phyloP scores from a whole-genome alignment of 2,113 vertebrate genomes.

The Oxyura jamaicensis region DNA sequence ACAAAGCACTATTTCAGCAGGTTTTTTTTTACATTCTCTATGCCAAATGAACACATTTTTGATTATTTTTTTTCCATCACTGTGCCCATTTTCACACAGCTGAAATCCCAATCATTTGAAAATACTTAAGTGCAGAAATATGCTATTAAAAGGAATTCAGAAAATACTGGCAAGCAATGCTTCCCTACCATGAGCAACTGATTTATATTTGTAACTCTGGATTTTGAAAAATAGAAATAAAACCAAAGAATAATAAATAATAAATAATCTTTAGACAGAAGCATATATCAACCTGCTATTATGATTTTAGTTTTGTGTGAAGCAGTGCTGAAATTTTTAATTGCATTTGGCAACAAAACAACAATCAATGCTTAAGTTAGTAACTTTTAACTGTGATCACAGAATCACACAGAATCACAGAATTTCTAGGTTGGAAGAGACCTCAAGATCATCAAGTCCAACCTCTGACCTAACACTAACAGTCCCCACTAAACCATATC shows the following conservation, averaged over 20 bases:
- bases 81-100: neutral
- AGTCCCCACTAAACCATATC: too few relatives aligned
- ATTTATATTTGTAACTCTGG: neutral
- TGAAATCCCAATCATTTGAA: constrained; percentile 2
- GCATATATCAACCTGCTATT: neutral
- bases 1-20: neutral
- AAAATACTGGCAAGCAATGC: neutral
- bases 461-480: too few relatives aligned
- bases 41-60: neutral
- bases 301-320: neutral
- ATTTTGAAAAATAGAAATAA: neutral
- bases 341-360: neutral
- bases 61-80: neutral
- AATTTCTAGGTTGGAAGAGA: too few relatives aligned
- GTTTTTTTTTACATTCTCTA: neutral
- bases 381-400: neutral
- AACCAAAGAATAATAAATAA: neutral
- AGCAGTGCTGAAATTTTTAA: neutral
- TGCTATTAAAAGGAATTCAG: neutral
- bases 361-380: neutral
- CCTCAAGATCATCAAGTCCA: too few relatives aligned
- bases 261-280: neutral
- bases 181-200: neutral
- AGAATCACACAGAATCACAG: too few relatives aligned
- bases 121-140: neutral